Conservation (phyloP, 2,113 vertebrate genomes). For the Chitala chitala region DNA sequence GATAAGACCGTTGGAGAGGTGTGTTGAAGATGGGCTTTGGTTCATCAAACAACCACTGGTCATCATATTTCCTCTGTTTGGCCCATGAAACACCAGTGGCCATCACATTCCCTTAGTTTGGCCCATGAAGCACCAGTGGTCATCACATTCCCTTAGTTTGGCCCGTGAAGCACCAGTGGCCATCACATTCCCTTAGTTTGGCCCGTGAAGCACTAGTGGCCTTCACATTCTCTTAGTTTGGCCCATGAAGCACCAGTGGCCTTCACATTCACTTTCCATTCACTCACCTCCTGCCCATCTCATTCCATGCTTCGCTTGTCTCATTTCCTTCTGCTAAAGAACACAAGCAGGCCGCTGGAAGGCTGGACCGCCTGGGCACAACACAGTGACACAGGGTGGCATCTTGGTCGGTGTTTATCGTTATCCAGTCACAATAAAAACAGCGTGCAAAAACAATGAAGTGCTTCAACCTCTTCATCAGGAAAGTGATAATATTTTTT, state of each 20-base stretch:
- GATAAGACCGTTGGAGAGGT: not conserved
- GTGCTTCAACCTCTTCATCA: not conserved
- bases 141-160: too few species aligned
- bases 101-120: too few species aligned
- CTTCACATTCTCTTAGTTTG: not conserved
- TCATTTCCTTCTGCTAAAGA: not conserved
- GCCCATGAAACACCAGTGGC: too few species aligned
- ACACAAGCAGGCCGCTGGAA: not conserved
- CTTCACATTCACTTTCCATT: not conserved
- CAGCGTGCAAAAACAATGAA: not conserved
- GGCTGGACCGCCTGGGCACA: not conserved
- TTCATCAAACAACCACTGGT: too few species aligned
- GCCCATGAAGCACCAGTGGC: not conserved
- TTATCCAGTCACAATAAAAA: not conserved
- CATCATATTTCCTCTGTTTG: too few species aligned
- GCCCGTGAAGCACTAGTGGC: not conserved
- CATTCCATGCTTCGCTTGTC: not conserved
- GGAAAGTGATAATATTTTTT: not conserved
- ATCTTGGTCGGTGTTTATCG: not conserved
- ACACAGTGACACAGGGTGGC: not conserved
- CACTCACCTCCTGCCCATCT: not conserved
- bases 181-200: too few species aligned
- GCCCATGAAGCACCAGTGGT: too few species aligned
- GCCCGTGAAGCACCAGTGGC: not conserved
- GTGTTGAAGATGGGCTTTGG: not conserved